Evolutionary conservation across 2,888 invertebrate species (phyloP).

Genomic region (Drosophila neotestacea): DNA sequence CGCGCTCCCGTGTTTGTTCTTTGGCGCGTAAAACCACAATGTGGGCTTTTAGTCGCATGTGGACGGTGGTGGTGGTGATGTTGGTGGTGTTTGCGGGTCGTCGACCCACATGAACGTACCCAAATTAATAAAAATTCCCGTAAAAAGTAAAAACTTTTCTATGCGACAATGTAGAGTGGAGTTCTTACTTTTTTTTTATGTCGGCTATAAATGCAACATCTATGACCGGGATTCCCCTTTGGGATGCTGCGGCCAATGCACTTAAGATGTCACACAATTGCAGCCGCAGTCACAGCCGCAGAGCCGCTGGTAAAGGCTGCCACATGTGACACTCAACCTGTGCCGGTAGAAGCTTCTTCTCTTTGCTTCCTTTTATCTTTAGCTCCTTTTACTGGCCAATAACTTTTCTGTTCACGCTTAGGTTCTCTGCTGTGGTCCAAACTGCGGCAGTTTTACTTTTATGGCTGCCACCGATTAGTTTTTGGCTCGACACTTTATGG

Average conservation of each 20-base stretch:
- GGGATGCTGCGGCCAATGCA: slow-evolving; percentile 54
- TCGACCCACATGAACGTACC: slow-evolving; percentile 14
- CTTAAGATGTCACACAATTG: slow-evolving; percentile 73
- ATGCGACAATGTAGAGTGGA: slow-evolving; percentile 18
- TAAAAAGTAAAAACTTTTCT: slow-evolving; percentile 39
- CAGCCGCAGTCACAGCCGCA: slow-evolving; percentile 28
- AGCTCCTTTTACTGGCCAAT: slow-evolving; percentile 46
- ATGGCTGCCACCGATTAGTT: slow-evolving; percentile 74
- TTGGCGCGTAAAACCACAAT: slow-evolving; percentile 48
- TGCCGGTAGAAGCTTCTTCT: slow-evolving; percentile 12
- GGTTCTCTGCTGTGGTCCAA: slow-evolving; percentile 18
- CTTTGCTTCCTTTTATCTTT: not conserved
- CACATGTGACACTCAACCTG: slow-evolving; percentile 64
- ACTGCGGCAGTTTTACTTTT: slow-evolving; percentile 53
- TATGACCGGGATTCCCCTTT: slow-evolving; percentile 27
- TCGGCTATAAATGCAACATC: slow-evolving; percentile 61
- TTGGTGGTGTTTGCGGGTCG: slow-evolving; percentile 7
- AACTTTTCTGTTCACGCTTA: slow-evolving; percentile 35
- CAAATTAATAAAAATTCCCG: slow-evolving; percentile 62
- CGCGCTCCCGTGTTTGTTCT: slow-evolving; percentile 25
- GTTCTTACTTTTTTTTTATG: slow-evolving; percentile 37
- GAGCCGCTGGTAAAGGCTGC: slow-evolving; percentile 32
- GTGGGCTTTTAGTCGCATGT: slow-evolving; percentile 47
- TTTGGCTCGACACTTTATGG: slow-evolving; percentile 59
- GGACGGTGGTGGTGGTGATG: not conserved